Base-by-base conservation (phyloP, 2,888 invertebrate genomes). In the Drosophila kanekoi region DNA sequence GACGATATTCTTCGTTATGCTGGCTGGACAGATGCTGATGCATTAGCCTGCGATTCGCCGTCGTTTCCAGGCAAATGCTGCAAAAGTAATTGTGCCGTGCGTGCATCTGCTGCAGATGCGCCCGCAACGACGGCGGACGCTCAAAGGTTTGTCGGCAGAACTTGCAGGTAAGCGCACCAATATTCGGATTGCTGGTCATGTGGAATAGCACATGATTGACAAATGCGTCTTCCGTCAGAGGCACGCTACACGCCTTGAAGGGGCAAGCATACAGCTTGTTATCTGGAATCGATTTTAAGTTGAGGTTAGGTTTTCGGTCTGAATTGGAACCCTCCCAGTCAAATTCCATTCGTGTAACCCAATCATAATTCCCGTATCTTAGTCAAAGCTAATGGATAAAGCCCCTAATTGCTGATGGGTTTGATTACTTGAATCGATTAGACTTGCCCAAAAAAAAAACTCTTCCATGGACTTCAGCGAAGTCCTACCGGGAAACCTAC, bases 81-180 rank as follows among this genome's bases (percentile, higher is more conserved):
- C 96, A 96, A 10, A 93, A 92, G 69, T 93, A 95, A 10, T 94
- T 92, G 74, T 94, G 93, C 0, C 93, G 90, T 0, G 94, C 94
- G 71, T 96, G 96, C 3, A 91, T 87, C 71, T 93, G 93, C 14
- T 93, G 93, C 32, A 95, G 90, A 82, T 96, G 96, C 6, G 94
- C 93, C 11, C 94, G 80, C 18, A 95, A 91, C 90, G 88, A 0
- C 0, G 72, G 58, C 0, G 85, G 57, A 0, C 77, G 72, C 5
- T 84, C 77, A 43, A 74, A 82, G 14, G 49, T 60, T 0, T 82
- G 79, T 8, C 64, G 66, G 5, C 91, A 90, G 44, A 86, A 90
- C 57, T 85, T 84, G 47, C 86, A 82, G 1, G 1, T 14, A 0
- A 78, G 43, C 5, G 47, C 18, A 35, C 75, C 72, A 28, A 69